Evolutionary conservation across 2,888 invertebrate species (phyloP), one percentile per base, ranked within the genome.

Genomic region (Drosophila tanythrix): DNA sequence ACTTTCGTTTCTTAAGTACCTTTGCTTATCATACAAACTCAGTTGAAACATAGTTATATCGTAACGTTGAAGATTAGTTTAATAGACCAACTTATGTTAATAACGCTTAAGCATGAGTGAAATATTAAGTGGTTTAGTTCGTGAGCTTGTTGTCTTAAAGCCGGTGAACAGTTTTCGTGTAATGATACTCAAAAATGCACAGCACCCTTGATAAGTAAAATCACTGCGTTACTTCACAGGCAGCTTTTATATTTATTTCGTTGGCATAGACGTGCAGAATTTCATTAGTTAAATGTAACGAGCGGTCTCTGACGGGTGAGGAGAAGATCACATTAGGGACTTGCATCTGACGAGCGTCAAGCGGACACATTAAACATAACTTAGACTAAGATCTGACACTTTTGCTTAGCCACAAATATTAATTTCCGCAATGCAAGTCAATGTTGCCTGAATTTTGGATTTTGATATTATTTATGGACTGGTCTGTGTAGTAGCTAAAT

Each of bases 261-360:
- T 35, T 48, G 29, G 7, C 5, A 33, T 36, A 35, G 52, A 25
- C 13, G 33, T 29, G 25, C 43, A 29, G 31, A 71, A 70, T 75
- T 71, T 71, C 75, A 83, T 81, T 87, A 87, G 84, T 59, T 67
- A 71, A 87, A 78, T 87, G 75, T 63, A 38, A 52, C 57, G 53
- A 55, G 52, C 48, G 18, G 29, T 52, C 40, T 53, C 53, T 63
- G 25, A 48, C 46, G 31, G n/a, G n/a, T n/a, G n/a, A n/a, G n/a
- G n/a, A n/a, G n/a, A n/a, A n/a, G n/a, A n/a, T n/a, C n/a, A 25
- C n/a, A 15, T 6, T 43, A 21, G 29, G 50, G 36, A 50, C 35
- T 52, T 60, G 50, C 40, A 52, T 50, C 46, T 64, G 64, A 56
- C 64, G 40, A 52, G 60, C 57, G 25, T 38, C 25, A 40, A 27